A percentile compares a stretch with the other conserved stretches of the same genome.
phyloP scores from a whole-genome alignment of 2,888 invertebrate genomes.

The Minunthozetes semirufus region DNA sequence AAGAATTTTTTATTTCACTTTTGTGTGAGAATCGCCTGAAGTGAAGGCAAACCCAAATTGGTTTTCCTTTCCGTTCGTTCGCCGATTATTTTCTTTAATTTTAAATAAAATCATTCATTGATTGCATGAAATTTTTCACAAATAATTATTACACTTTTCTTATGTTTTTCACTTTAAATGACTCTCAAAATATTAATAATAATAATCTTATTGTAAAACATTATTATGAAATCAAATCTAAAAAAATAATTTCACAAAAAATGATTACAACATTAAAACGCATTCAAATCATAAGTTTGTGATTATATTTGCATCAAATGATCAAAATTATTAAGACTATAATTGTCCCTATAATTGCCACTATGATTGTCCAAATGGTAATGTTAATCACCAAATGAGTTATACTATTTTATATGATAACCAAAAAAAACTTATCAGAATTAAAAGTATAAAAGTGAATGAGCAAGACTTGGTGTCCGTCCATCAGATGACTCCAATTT shows the following conservation, averaged over 20 bases:
- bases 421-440: too few species aligned
- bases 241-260: background rate
- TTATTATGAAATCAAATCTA: too few species aligned
- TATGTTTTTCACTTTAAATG: background rate
- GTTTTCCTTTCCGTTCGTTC: background rate
- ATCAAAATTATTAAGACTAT: too few species aligned
- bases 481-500: too few species aligned
- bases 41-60: background rate
- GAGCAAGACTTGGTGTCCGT: too few species aligned
- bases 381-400: too few species aligned
- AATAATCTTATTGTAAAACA: background rate
- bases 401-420: too few species aligned
- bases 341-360: too few species aligned
- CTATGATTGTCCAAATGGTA: too few species aligned
- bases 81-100: background rate
- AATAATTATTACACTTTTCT: background rate
- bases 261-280: background rate
- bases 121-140: background rate
- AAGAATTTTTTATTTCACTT: background rate
- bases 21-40: slow-evolving; percentile 6
- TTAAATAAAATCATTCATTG: background rate
- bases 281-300: too few species aligned
- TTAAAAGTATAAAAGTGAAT: too few species aligned
- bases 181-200: background rate
- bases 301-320: too few species aligned